Percentiles rank a stretch among this genome's conserved stretches.
phyloP scores from a whole-genome alignment of 2,113 vertebrate genomes.

The Eira barbara region DNA sequence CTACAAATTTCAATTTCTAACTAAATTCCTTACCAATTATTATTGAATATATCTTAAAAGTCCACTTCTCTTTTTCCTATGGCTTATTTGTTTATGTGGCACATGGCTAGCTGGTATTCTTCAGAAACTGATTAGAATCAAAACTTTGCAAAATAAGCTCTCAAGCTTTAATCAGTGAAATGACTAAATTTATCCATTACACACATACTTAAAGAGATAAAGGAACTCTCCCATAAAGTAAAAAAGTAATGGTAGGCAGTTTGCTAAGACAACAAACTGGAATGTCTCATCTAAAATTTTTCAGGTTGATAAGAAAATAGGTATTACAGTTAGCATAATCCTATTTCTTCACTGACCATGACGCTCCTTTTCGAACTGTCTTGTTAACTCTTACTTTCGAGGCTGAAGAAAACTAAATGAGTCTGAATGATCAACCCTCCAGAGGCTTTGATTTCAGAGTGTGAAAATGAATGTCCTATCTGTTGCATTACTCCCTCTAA shows the following conservation, averaged over 20 bases:
- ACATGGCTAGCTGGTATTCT: neutral
- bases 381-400: neutral
- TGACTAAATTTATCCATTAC: neutral
- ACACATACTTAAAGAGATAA: neutral
- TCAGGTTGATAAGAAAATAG: neutral
- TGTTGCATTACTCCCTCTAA: neutral
- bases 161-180: neutral
- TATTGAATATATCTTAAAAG: neutral
- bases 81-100: neutral
- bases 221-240: neutral
- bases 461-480: neutral
- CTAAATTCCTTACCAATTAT: neutral
- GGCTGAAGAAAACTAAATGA: neutral
- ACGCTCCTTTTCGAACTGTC: neutral
- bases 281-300: neutral
- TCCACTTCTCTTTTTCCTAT: neutral
- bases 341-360: neutral
- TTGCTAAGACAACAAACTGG: neutral
- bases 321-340: neutral
- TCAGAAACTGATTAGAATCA: neutral
- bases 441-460: neutral
- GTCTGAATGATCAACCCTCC: neutral
- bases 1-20: neutral
- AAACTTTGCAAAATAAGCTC: neutral
- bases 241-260: neutral